phyloP scores from a whole-genome alignment of 2,888 invertebrate species.

The Pseudococcus jackbeardsleyi region DNA sequence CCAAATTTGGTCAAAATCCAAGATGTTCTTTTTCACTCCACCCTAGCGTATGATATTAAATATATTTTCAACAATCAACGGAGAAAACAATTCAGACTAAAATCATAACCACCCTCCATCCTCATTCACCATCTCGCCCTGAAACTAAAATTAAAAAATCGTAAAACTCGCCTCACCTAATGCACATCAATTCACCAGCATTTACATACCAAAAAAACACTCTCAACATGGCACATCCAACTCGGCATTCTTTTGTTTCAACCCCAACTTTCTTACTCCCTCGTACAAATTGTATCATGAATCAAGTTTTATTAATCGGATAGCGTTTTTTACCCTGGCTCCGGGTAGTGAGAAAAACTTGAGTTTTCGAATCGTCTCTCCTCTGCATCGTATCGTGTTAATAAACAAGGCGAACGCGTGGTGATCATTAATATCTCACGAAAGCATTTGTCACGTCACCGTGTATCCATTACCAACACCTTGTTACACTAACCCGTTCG shows the following conservation, averaged over 20 bases:
- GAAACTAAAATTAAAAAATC: background rate
- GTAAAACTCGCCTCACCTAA: background rate
- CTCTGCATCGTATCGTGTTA: conserved; percentile 4
- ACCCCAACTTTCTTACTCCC: background rate
- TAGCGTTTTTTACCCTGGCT: background rate
- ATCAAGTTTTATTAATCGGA: conserved; percentile 55
- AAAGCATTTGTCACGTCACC: conserved; percentile 50
- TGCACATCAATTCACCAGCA: background rate
- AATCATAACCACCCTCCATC: no score
- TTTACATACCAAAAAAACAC: conserved; percentile 1
- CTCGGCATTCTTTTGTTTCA: conserved; percentile 17
- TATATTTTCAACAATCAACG: no score
- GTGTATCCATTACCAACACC: conserved; percentile 43
- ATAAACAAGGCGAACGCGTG: conserved; percentile 27
- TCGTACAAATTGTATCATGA: conserved; percentile 44
- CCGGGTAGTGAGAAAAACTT: background rate
- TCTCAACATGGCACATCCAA: background rate
- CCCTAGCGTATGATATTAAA: no score
- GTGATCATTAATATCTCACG: conserved; percentile 38
- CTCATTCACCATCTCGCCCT: no score
- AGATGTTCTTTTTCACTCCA: no score
- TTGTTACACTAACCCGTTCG: conserved; percentile 56
- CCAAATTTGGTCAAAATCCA: no score
- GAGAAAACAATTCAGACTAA: no score
- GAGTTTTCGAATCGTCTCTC: background rate